Evolutionary conservation across 2,797 vertebrate genomes (phyloP), one percentile per base, ranked within the genome.

Genomic region (Benthosema pterotum): DNA sequence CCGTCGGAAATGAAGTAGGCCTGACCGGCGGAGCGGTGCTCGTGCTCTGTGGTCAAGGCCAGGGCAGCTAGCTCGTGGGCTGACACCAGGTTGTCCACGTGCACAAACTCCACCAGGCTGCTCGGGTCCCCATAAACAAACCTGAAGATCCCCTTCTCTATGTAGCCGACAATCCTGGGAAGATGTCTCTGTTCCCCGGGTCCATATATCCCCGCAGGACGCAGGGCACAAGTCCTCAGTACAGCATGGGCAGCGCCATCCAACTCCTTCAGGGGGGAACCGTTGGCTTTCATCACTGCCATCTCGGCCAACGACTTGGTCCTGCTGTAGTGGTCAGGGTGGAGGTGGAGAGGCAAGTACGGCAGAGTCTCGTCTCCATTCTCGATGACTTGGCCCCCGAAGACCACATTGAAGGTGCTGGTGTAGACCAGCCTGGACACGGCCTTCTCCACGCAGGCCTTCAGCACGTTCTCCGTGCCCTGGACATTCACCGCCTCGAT

Each of bases 1-100:
- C 95, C 94, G 0, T 98, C 96, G 0, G 98, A 98, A 79, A 99
- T 95, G 45, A 99, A 99, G 87, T 99, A 99, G 60, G 96, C 90
- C 83, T 98, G 95, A 8, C 98, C 97, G 0, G 95, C 92, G 1
- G 96, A 94, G 16, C 88, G 2, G 57, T 94, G 87, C 61, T 82
- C 82, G 62, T 71, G 92, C 66, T 78, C 70, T 0, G 86, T 75
- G 11, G 86, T 89, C 56, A 99, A 91, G 3, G 94, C 95, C 56
- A 93, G 83, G 0, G 91, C 93, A 0, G 96, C 97, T 19, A 96
- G 91, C 46, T 93, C 59, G 2, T 99, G 97, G 2, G 96, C 96
- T 1, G 89, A 92, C 0, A 95, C 93, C 59, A 98, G 89, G 83
- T 99, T 99, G 72, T 99, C 95, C 56, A 98, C 95, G 0, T 98